These are phyloP conservation scores for Indicator indicator DNA, from an alignment of 2,113 vertebrate genomes.

Conservation along the genomic window DNA sequence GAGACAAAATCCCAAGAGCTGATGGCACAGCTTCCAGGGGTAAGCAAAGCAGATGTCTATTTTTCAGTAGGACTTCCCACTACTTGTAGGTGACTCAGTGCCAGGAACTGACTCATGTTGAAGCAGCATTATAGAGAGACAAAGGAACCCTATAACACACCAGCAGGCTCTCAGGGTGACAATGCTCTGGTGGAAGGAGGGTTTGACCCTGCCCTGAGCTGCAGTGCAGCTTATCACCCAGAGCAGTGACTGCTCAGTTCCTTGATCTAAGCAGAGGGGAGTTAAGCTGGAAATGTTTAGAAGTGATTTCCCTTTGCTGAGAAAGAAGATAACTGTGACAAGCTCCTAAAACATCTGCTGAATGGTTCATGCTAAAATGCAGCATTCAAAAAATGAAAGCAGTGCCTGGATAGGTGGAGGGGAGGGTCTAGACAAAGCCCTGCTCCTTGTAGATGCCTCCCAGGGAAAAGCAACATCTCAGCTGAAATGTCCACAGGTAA, in stretches of 20 bases:
- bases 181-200: slow-evolving; percentile 33
- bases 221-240: slow-evolving; percentile 28
- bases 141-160: slow-evolving; percentile 21
- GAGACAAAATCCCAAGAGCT: not conserved
- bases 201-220: slow-evolving; percentile 8
- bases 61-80: not conserved
- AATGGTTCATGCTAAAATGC: not conserved
- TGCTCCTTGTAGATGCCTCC: not conserved
- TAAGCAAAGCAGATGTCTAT: not conserved
- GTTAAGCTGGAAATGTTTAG: slow-evolving; percentile 58
- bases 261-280: slow-evolving; percentile 49
- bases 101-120: slow-evolving; percentile 38
- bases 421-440: not conserved
- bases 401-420: not conserved
- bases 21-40: not conserved
- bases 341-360: slow-evolving; percentile 39
- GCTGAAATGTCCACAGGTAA: not conserved
- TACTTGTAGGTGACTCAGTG: not conserved
- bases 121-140: slow-evolving; percentile 26
- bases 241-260: slow-evolving; percentile 24
- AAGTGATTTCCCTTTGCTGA: slow-evolving; percentile 53
- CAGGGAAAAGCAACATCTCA: not conserved
- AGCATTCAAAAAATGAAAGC: not conserved
- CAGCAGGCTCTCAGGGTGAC: not conserved
- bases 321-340: slow-evolving; percentile 61